phyloP scores from a whole-genome alignment of 1,140 invertebrate species.

The Laupala kohalensis region DNA sequence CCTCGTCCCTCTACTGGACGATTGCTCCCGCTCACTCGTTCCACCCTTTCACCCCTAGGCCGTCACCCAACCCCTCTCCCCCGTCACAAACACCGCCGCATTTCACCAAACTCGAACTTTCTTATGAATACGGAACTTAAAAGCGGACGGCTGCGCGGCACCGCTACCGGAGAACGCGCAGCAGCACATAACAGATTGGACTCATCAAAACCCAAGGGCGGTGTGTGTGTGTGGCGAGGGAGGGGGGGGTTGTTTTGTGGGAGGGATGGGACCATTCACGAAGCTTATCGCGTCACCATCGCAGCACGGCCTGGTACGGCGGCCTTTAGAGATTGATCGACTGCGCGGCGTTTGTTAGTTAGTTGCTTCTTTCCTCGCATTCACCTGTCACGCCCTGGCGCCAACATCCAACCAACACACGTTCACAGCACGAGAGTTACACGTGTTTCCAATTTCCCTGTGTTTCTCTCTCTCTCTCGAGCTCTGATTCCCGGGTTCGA shows the following conservation, averaged over 20 bases:
- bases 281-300: not conserved
- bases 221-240: too few species aligned
- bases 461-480: too few species aligned
- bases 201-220: not conserved
- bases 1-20: not conserved
- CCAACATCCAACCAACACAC: too few species aligned
- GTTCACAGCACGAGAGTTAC: too few species aligned
- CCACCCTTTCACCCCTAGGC: too few species aligned
- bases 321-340: not conserved
- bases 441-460: too few species aligned
- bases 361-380: not conserved
- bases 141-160: too few species aligned
- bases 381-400: too few species aligned
- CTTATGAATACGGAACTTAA: not conserved
- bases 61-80: not conserved
- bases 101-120: not conserved
- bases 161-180: not conserved
- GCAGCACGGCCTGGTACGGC: not conserved
- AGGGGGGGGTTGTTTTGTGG: too few species aligned
- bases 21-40: too few species aligned
- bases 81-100: not conserved
- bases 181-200: not conserved
- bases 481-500: too few species aligned
- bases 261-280: not conserved
- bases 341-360: not conserved